phyloP scores from a whole-genome alignment of 2,888 invertebrate species.

The Drosophila parthenogenetica region DNA sequence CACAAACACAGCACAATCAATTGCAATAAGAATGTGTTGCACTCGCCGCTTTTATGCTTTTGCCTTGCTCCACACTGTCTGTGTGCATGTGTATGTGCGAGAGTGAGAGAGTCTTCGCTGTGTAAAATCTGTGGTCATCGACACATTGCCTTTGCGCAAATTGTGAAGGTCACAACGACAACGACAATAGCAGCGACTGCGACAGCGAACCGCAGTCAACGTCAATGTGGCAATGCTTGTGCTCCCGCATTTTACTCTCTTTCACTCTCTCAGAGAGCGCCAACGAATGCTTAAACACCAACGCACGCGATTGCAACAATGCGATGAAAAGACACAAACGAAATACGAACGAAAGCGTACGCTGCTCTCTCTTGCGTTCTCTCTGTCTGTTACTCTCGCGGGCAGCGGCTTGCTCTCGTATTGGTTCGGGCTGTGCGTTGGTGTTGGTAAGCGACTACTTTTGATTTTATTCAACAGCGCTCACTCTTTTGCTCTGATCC shows the following conservation, averaged over 20 bases:
- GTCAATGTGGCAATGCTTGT: conserved; percentile 69
- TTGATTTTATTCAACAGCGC: conserved; percentile 71
- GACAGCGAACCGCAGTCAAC: conserved; percentile 42
- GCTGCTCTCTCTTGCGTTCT: conserved; percentile 48
- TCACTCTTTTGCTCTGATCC: conserved; percentile 15
- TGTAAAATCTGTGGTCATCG: conserved; percentile 85
- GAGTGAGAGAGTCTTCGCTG: conserved; percentile 44
- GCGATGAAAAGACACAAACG: conserved; percentile 49
- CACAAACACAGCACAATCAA: conserved; percentile 56
- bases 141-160: conserved; percentile 86
- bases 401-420: conserved; percentile 18
- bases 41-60: conserved; percentile 72
- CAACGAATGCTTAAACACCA: conserved; percentile 36
- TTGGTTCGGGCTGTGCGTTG: conserved; percentile 22
- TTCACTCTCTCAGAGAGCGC: conserved; percentile 26
- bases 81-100: conserved; percentile 45
- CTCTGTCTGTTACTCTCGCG: conserved; percentile 40
- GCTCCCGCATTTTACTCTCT: conserved; percentile 37
- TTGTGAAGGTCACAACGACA: conserved; percentile 86
- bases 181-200: conserved; percentile 64
- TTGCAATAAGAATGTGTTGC: conserved; percentile 78
- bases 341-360: conserved; percentile 61
- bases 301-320: conserved; percentile 62
- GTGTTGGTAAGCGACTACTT: conserved; percentile 63
- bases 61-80: conserved; percentile 36